Conservation (phyloP, 2,888 invertebrate species). For the Mactromeris polynyma region DNA sequence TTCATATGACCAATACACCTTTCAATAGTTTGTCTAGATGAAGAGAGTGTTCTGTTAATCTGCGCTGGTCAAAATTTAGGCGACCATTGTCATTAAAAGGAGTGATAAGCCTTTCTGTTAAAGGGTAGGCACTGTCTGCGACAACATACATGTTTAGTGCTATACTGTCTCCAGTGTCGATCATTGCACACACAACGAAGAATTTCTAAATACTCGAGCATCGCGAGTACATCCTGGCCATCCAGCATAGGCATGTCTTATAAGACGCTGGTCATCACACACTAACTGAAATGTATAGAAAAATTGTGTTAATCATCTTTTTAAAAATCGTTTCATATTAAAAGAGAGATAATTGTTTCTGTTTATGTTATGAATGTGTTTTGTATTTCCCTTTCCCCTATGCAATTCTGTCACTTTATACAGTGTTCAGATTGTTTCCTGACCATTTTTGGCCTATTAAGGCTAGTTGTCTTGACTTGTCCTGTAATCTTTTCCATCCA, state of each 20-base stretch:
- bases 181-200: slow-evolving; percentile 38
- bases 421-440: too few relatives aligned
- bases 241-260: slow-evolving; percentile 60
- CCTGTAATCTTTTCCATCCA: too few relatives aligned
- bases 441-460: too few relatives aligned
- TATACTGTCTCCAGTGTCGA: slow-evolving; percentile 25
- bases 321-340: too few relatives aligned
- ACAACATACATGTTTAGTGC: slow-evolving; percentile 23
- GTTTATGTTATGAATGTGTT: too few relatives aligned
- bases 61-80: slow-evolving; percentile 29
- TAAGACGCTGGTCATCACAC: slow-evolving; percentile 54
- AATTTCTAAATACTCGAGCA: slow-evolving; percentile 66
- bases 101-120: slow-evolving; percentile 35
- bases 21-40: slow-evolving; percentile 36
- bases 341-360: too few relatives aligned
- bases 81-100: slow-evolving; percentile 41
- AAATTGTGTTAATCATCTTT: background rate
- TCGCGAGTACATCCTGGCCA: slow-evolving; percentile 70
- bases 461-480: too few relatives aligned
- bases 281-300: slow-evolving; percentile 51
- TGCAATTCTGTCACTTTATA: too few relatives aligned
- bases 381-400: too few relatives aligned
- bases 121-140: slow-evolving; percentile 44
- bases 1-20: slow-evolving; percentile 49
- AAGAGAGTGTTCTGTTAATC: slow-evolving; percentile 40